Percentiles rank a stretch among this genome's conserved stretches.
Evolutionary conservation across 2,113 vertebrate genomes (phyloP).

Genomic region (Cavia aperea): DNA sequence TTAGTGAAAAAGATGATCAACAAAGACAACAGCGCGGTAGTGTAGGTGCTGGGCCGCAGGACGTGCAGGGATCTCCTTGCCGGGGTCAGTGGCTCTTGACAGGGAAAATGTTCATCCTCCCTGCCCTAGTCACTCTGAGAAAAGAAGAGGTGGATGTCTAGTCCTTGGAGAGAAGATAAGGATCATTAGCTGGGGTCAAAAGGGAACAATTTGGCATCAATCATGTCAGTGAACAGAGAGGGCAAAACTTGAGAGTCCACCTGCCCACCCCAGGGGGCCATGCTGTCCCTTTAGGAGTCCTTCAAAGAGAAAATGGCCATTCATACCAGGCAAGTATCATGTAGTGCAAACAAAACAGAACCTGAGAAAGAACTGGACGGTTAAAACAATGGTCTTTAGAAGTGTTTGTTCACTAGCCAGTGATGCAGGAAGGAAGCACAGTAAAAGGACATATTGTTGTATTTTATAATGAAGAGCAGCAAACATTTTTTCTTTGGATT

Average conservation of each 20-base stretch:
- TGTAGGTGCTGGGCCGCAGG: too few relatives aligned
- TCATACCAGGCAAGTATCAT: slow-evolving; percentile 55
- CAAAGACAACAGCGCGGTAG: background rate
- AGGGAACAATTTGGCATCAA: slow-evolving; percentile 59
- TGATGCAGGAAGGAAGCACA: background rate
- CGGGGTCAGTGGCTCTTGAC: slow-evolving; percentile 53
- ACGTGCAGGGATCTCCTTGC: background rate
- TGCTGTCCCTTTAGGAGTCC: slow-evolving; percentile 60
- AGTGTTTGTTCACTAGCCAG: slow-evolving; percentile 46
- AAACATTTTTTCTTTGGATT: background rate
- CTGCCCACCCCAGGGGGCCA: slow-evolving; percentile 58
- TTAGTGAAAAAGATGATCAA: background rate
- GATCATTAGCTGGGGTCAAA: slow-evolving; percentile 58
- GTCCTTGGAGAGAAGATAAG: slow-evolving; percentile 56
- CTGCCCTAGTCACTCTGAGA: slow-evolving; percentile 34
- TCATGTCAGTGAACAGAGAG: slow-evolving; percentile 68
- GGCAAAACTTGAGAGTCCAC: slow-evolving; percentile 64
- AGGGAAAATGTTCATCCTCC: slow-evolving; percentile 37
- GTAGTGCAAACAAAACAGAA: slow-evolving; percentile 47
- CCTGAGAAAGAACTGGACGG: slow-evolving; percentile 53
- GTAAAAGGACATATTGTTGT: background rate
- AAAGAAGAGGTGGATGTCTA: slow-evolving; percentile 37
- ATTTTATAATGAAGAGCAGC: background rate
- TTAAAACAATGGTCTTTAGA: slow-evolving; percentile 57
- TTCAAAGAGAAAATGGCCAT: slow-evolving; percentile 55